Percentiles rank a stretch among this genome's conserved stretches.
Conservation (phyloP, 2,797 vertebrate genomes). For the Picus viridis region DNA sequence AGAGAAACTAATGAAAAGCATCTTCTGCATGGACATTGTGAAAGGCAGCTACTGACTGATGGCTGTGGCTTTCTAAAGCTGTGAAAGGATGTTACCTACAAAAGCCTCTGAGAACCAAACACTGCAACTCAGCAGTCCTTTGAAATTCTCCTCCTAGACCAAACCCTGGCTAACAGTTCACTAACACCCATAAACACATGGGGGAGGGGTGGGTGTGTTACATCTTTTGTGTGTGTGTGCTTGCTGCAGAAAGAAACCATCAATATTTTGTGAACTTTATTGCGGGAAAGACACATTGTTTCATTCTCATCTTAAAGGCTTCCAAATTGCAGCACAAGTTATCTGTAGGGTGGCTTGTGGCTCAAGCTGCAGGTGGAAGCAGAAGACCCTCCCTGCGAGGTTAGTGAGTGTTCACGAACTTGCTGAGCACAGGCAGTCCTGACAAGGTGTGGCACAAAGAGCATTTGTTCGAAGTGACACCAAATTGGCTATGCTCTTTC, state of each 20-base stretch:
- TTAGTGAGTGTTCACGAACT: neutral
- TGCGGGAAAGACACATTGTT: neutral
- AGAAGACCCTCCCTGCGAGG: neutral
- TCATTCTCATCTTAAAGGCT: neutral
- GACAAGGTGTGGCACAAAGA: neutral
- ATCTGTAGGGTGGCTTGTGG: neutral
- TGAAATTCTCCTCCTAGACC: neutral
- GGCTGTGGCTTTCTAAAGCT: neutral
- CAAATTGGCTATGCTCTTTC: neutral
- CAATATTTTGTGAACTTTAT: constrained; percentile 10
- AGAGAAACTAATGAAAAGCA: neutral
- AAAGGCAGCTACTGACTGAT: neutral
- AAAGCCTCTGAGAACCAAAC: neutral
- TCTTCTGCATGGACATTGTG: neutral
- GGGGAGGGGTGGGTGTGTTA: neutral
- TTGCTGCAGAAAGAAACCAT: neutral
- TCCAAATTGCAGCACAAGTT: neutral
- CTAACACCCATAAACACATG: neutral
- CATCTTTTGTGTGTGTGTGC: neutral
- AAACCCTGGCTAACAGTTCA: neutral
- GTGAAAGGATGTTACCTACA: neutral
- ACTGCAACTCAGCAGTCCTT: neutral
- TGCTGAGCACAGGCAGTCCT: neutral
- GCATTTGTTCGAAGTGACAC: rapidly evolving
- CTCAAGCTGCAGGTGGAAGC: neutral